Evolutionary conservation across 2,888 invertebrate genomes (phyloP).

Genomic region (Nomada goodeniana): DNA sequence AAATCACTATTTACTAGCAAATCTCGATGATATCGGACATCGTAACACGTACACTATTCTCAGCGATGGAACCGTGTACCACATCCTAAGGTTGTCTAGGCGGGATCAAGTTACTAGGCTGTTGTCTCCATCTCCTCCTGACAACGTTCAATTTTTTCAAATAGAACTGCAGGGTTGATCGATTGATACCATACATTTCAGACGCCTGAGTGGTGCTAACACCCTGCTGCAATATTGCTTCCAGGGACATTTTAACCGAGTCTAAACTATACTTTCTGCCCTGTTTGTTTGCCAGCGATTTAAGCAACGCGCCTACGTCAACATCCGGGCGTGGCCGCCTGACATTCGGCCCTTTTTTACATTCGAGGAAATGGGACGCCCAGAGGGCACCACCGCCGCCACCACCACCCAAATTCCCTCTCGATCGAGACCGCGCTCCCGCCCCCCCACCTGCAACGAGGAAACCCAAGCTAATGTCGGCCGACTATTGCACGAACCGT

Average conservation of each 20-base stretch:
- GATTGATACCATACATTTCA: slow-evolving; percentile 85
- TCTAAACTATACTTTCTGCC: slow-evolving; percentile 85
- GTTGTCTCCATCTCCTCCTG: slow-evolving; percentile 81
- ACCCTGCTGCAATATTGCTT: slow-evolving; percentile 85
- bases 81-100: slow-evolving; percentile 72
- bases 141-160: slow-evolving; percentile 86
- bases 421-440: slow-evolving; percentile 80
- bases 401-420: slow-evolving; percentile 75
- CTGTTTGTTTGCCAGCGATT: slow-evolving; percentile 82
- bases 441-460: slow-evolving; percentile 84
- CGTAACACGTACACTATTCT: slow-evolving; percentile 36
- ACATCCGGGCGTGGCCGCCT: slow-evolving; percentile 78
- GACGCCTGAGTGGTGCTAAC: slow-evolving; percentile 85
- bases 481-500: slow-evolving; percentile 77
- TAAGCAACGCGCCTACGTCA: slow-evolving; percentile 82
- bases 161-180: slow-evolving; percentile 86
- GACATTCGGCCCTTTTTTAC: slow-evolving; percentile 78
- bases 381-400: slow-evolving; percentile 75
- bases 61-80: slow-evolving; percentile 11
- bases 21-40: slow-evolving; percentile 40
- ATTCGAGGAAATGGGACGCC: slow-evolving; percentile 82
- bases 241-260: slow-evolving; percentile 84
- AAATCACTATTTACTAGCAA: slow-evolving; percentile 25
- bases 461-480: slow-evolving; percentile 83
- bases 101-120: slow-evolving; percentile 72